Conservation (phyloP, 2,797 vertebrate species). For the Spinus pinus region DNA sequence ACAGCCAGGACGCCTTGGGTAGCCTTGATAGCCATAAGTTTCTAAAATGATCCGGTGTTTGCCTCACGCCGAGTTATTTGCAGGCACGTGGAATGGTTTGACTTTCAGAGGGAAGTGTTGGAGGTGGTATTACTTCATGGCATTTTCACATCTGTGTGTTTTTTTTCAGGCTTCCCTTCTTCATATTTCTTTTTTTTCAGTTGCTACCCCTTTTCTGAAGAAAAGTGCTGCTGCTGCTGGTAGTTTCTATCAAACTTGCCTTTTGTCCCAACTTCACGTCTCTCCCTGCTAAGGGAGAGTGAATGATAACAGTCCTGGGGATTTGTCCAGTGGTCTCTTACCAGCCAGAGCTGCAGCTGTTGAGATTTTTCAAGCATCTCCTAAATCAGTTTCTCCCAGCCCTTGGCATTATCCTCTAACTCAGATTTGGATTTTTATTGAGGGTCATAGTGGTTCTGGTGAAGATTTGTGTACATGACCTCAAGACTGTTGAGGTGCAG, state of each 20-base stretch:
- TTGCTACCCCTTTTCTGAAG: not conserved
- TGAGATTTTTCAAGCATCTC: slow-evolving; percentile 40
- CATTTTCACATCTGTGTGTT: not conserved
- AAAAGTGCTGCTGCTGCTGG: not conserved
- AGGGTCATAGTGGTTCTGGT: slow-evolving; percentile 24
- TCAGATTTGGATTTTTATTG: not conserved
- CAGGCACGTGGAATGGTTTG: not conserved
- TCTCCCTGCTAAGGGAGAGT: not conserved
- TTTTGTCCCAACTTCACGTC: not conserved
- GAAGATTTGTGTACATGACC: slow-evolving; percentile 48
- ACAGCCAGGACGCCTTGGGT: not conserved
- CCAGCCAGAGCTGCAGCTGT: slow-evolving; percentile 40
- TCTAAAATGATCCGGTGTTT: not conserved
- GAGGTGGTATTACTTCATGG: not conserved
- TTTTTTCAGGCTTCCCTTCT: not conserved
- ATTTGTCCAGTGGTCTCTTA: slow-evolving; percentile 29
- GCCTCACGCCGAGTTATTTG: not conserved
- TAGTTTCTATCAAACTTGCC: not conserved
- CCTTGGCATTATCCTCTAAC: slow-evolving; percentile 4
- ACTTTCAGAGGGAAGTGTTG: not conserved
- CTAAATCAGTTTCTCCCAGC: not conserved
- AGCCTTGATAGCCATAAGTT: not conserved
- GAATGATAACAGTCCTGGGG: not conserved
- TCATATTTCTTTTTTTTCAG: not conserved
- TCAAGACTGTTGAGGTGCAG: slow-evolving; percentile 23